Percentiles rank a stretch among this genome's conserved stretches.
phyloP scores from a whole-genome alignment of 2,113 vertebrate species.

The Meriones unguiculatus region DNA sequence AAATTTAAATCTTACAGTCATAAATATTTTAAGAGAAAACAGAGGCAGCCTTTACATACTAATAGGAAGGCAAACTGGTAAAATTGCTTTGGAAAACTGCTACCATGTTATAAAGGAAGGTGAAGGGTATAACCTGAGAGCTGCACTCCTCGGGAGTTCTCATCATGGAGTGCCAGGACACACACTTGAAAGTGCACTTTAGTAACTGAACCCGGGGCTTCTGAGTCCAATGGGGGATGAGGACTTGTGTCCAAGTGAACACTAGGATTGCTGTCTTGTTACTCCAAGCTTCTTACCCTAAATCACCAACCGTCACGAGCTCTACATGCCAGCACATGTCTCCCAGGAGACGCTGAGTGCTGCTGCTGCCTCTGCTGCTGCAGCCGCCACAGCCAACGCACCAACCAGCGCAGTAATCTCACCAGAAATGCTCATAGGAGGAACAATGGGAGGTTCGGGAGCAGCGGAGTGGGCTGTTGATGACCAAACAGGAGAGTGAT shows the following conservation, averaged over 20 bases:
- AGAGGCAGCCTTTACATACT: background rate
- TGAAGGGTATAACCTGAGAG: constrained; percentile 10
- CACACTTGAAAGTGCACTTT: background rate
- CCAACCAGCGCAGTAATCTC: background rate
- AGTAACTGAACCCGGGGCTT: background rate
- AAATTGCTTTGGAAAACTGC: background rate
- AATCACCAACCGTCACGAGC: too few relatives aligned
- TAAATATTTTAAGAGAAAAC: background rate
- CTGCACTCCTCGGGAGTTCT: background rate
- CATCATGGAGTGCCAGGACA: background rate
- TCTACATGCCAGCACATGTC: background rate
- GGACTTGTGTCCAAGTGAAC: background rate
- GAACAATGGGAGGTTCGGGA: background rate
- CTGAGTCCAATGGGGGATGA: background rate
- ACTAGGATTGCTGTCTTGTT: background rate
- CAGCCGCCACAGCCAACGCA: background rate
- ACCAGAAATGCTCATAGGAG: background rate
- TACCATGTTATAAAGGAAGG: background rate
- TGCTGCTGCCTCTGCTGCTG: background rate
- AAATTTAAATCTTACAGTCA: background rate
- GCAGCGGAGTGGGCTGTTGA: background rate
- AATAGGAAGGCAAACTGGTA: background rate
- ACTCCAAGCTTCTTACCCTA: background rate
- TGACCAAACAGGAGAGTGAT: background rate
- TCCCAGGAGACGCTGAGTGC: background rate